Evolutionary conservation across 2,113 vertebrate genomes (phyloP).

Genomic region (Paraplagusia blochii): DNA sequence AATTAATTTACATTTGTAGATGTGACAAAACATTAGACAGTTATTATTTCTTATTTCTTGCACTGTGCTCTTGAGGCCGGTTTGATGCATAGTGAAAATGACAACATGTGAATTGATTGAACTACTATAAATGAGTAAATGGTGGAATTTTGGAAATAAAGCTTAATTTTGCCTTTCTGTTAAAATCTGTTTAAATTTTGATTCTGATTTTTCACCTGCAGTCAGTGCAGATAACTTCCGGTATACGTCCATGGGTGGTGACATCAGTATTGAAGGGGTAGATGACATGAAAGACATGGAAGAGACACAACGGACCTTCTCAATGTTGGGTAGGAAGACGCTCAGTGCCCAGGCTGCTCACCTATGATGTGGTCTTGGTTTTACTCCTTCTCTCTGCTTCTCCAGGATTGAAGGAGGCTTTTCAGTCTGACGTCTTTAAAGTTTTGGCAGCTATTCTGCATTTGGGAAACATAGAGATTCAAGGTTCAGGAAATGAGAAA

Average conservation of each 20-base stretch:
- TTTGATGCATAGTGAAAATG: too few species aligned
- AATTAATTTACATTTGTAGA: too few species aligned
- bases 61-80: neutral
- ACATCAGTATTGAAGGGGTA: slow-evolving; percentile 82
- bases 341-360: neutral
- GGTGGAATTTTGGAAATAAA: too few species aligned
- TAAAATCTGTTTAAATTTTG: too few species aligned
- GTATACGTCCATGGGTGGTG: slow-evolving; percentile 87
- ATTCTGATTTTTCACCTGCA: slow-evolving; percentile 46
- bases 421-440: slow-evolving; percentile 89
- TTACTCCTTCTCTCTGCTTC: neutral
- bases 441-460: slow-evolving; percentile 90
- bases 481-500: slow-evolving; percentile 77
- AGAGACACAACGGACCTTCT: slow-evolving; percentile 89
- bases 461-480: slow-evolving; percentile 88
- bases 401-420: slow-evolving; percentile 83
- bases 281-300: slow-evolving; percentile 85
- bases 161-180: too few species aligned
- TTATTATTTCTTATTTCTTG: neutral
- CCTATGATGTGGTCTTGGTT: neutral
- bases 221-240: slow-evolving; percentile 86
- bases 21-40: too few species aligned
- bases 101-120: too few species aligned
- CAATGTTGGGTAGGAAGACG: slow-evolving; percentile 79
- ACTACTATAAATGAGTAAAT: too few species aligned